These are phyloP conservation scores for Macquaria ambigua DNA, from an alignment of 2,113 vertebrate species.

Conservation along the genomic window DNA sequence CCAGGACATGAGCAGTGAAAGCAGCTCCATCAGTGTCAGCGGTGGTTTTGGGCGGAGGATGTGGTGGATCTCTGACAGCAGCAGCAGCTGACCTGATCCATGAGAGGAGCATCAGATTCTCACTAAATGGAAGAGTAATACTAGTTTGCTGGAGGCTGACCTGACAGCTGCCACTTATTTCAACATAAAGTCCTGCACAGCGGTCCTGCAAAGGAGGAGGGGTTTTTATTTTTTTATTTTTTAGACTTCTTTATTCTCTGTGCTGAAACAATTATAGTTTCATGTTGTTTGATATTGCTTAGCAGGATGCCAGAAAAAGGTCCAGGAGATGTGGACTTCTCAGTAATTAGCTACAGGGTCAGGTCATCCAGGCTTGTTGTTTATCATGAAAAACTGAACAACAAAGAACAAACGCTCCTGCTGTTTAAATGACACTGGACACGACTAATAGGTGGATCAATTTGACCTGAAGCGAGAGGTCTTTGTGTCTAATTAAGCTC, in stretches of 20 bases:
- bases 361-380: slow-evolving; percentile 13
- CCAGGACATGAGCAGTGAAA: slow-evolving; percentile 34
- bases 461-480: slow-evolving; percentile 13
- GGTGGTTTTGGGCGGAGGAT: slow-evolving; percentile 15
- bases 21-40: slow-evolving; percentile 23
- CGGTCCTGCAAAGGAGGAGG: neutral
- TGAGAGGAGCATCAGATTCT: slow-evolving; percentile 40
- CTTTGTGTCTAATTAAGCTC: slow-evolving; percentile 39
- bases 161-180: slow-evolving; percentile 53
- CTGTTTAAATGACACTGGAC: slow-evolving; percentile 39
- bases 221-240: neutral
- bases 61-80: slow-evolving; percentile 30
- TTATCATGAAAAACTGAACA: slow-evolving; percentile 14
- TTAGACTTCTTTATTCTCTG: neutral
- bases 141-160: slow-evolving; percentile 41
- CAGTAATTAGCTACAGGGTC: slow-evolving; percentile 57
- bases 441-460: slow-evolving; percentile 2
- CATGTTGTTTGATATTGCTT: slow-evolving; percentile 5
- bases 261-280: slow-evolving; percentile 12
- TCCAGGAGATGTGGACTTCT: neutral
- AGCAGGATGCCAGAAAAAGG: neutral
- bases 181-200: slow-evolving; percentile 9
- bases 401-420: slow-evolving; percentile 18
- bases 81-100: slow-evolving; percentile 31
- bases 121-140: slow-evolving; percentile 32